Evolutionary conservation across 2,113 vertebrate species (phyloP), one percentile per base, ranked within the genome.

Genomic region (Ivindomyrus marchei): DNA sequence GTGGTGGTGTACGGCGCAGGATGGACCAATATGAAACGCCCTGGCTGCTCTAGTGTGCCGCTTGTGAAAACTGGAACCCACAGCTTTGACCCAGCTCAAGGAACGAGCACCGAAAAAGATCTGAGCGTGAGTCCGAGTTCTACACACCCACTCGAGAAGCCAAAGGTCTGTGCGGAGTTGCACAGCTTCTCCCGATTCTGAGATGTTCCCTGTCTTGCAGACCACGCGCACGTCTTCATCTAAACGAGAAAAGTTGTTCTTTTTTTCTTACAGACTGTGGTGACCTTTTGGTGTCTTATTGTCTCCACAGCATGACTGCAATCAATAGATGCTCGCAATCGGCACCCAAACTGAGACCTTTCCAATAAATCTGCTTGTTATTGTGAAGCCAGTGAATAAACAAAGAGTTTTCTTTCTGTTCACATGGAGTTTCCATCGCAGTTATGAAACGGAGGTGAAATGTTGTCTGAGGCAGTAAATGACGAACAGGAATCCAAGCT

Each of bases 341-440:
- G 24, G 45, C 39, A 85, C 83, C 83, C 83, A 46, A 85, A 85
- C 45, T 47, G 21, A 85, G 83, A 85, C 39, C 45, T 85, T 85
- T 85, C 83, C 83, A 24, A 47, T 85, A 85, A 85, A 46, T 45
- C 83, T 85, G 83, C 83, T 85, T 85, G 83, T 85, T 85, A 85
- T 85, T 47, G 83, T 85, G 31, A 77, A 39, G 83, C 42, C 83
- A 85, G 39, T 8, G 45, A 85, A 47, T 46, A 85, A 85, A 85
- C 83, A 85, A 85, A 45, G 45, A 47, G 24, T 47, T 85, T 47
- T 42, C 74, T 77, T 77, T 7, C 19, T 77, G 13, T 85, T 45
- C 83, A 10, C 83, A 47, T n/a, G 83, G 19, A 46, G 83, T 47
- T 85, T 47, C 42, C 83, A n/a, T 85, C 45, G 7, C 83, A 47